These are phyloP conservation scores for Sturnira hondurensis DNA, from an alignment of 2,113 vertebrate species.

Conservation along the genomic window DNA sequence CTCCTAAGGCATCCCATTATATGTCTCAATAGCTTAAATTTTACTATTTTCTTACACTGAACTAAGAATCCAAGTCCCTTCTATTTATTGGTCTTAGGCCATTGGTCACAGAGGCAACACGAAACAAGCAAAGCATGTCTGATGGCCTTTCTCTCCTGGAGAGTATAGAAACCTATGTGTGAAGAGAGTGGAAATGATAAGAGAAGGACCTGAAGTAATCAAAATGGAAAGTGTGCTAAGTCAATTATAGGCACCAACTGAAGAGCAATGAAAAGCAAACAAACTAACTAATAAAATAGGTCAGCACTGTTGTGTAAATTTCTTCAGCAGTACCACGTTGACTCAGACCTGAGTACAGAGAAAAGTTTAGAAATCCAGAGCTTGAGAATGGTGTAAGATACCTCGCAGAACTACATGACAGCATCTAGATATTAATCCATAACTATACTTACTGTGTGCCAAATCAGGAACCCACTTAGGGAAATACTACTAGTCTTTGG, in stretches of 20 bases:
- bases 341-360: background rate
- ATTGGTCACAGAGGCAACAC: background rate
- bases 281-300: background rate
- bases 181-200: background rate
- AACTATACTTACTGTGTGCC: background rate
- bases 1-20: background rate
- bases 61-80: background rate
- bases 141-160: background rate
- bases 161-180: background rate
- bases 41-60: background rate
- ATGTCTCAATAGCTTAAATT: background rate
- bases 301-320: background rate
- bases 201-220: background rate
- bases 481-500: background rate
- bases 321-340: background rate
- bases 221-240: background rate
- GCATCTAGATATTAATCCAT: background rate
- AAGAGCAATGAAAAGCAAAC: background rate
- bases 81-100: background rate
- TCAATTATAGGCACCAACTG: background rate
- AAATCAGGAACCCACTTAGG: background rate
- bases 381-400: background rate
- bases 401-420: background rate
- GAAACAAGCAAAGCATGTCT: background rate
- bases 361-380: background rate